These are phyloP conservation scores for Galleria mellonella DNA, from an alignment of 1,140 invertebrate species.

Conservation along the genomic window DNA sequence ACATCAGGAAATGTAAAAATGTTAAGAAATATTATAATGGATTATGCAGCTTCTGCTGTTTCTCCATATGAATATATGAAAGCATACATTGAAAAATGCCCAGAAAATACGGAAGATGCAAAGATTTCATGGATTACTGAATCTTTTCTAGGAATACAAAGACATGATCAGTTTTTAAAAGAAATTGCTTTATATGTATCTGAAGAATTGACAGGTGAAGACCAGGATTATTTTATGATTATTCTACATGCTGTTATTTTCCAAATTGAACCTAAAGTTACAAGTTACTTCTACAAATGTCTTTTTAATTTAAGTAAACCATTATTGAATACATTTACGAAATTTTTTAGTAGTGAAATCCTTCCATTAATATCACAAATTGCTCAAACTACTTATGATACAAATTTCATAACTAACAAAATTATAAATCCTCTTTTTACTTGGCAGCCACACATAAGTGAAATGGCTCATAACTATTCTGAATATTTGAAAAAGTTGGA, in stretches of 20 bases:
- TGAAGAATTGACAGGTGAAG: constrained; percentile 38
- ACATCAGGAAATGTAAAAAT: constrained; percentile 55
- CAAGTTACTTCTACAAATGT: constrained; percentile 43
- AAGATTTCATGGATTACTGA: constrained; percentile 57
- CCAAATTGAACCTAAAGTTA: constrained; percentile 37
- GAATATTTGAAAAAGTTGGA: constrained; percentile 52
- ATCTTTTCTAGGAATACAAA: constrained; percentile 48
- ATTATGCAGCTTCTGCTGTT: constrained; percentile 32
- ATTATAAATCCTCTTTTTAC: constrained; percentile 59
- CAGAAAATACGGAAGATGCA: constrained; percentile 34
- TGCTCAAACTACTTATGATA: constrained; percentile 58
- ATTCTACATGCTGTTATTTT: constrained; percentile 45
- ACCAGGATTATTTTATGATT: constrained; percentile 52
- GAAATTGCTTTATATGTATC: constrained; percentile 27
- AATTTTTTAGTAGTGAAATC: constrained; percentile 51
- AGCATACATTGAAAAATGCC: constrained; percentile 45
- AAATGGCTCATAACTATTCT: constrained; percentile 57
- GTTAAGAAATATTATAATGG: constrained; percentile 41
- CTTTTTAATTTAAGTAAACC: constrained; percentile 56
- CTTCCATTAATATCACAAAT: constrained; percentile 42
- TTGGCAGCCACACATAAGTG: constrained; percentile 57
- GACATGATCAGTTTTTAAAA: constrained; percentile 42
- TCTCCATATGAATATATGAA: constrained; percentile 58
- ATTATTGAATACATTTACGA: constrained; percentile 42
- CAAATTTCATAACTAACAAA: constrained; percentile 64